These are phyloP conservation scores for Mythimna loreyi DNA, from an alignment of 2,888 invertebrate species.

Conservation along the genomic window DNA sequence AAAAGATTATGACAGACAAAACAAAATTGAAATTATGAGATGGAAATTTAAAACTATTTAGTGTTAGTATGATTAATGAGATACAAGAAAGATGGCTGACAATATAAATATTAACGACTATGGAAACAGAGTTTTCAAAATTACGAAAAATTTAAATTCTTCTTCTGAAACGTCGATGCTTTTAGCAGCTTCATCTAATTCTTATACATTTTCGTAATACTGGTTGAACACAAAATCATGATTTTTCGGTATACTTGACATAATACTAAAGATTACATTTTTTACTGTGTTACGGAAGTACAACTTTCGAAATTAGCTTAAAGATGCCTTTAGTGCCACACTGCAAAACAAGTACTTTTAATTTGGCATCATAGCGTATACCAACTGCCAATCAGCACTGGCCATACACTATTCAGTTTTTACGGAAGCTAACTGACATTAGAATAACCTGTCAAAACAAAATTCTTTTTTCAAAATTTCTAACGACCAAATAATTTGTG, in stretches of 20 bases:
- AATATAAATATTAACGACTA: not conserved
- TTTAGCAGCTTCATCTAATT: constrained; percentile 7
- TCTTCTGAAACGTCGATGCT: not conserved
- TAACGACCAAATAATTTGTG: not conserved
- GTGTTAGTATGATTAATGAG: not conserved
- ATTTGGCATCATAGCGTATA: constrained; percentile 30
- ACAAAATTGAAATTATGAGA: constrained; percentile 12
- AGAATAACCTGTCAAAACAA: not conserved
- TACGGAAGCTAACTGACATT: constrained; percentile 4
- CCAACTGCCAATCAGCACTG: constrained; percentile 33
- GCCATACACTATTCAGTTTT: constrained; percentile 28
- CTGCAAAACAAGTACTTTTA: constrained; percentile 6
- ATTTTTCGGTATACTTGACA: constrained; percentile 16
- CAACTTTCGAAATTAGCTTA: not conserved
- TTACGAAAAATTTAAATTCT: not conserved
- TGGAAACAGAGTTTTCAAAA: no score
- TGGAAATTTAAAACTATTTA: not conserved
- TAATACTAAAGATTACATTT: constrained; percentile 19
- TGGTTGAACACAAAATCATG: constrained; percentile 3
- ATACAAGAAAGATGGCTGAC: not conserved
- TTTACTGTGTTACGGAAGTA: constrained; percentile 16
- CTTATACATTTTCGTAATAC: constrained; percentile 19
- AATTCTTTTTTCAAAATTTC: constrained; percentile 30
- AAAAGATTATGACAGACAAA: constrained; percentile 14
- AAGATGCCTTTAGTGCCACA: no score